Conservation (phyloP, 2,888 invertebrate genomes). For the Heliconius ismenius region DNA sequence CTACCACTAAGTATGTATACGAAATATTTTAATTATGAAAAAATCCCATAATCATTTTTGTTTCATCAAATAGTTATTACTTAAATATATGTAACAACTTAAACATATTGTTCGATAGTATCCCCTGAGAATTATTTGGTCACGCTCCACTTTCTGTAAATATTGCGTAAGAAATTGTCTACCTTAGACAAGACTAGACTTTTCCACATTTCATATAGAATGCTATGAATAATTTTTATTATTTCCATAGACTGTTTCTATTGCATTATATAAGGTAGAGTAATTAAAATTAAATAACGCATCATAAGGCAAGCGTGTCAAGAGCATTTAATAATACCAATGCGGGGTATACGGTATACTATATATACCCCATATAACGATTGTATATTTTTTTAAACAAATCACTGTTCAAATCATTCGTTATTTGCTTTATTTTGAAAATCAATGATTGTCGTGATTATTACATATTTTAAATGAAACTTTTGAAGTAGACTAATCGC, state of each 20-base stretch:
- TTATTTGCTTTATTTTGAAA: neutral
- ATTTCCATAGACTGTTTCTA: conserved; percentile 14
- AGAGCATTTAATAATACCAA: conserved; percentile 4
- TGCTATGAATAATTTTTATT: neutral
- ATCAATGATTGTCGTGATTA: no score
- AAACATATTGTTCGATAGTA: conserved; percentile 21
- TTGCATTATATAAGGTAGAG: conserved; percentile 11
- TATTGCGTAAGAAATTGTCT: conserved; percentile 39
- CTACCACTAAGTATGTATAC: neutral
- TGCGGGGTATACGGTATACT: neutral
- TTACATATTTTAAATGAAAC: no score
- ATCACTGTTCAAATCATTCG: neutral
- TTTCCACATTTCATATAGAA: conserved; percentile 32
- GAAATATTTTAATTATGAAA: neutral
- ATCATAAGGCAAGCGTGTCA: conserved; percentile 9
- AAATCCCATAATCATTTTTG: neutral
- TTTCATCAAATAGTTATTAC: conserved; percentile 3
- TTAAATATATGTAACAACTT: neutral
- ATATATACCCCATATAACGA: neutral
- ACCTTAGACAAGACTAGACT: conserved; percentile 22
- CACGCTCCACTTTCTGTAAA: conserved; percentile 38
- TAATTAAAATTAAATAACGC: conserved; percentile 11
- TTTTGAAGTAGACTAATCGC: no score
- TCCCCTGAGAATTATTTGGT: conserved; percentile 35
- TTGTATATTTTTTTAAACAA: neutral